phyloP scores from a whole-genome alignment of 1,140 invertebrate species.

The Macrobrachium nipponense region DNA sequence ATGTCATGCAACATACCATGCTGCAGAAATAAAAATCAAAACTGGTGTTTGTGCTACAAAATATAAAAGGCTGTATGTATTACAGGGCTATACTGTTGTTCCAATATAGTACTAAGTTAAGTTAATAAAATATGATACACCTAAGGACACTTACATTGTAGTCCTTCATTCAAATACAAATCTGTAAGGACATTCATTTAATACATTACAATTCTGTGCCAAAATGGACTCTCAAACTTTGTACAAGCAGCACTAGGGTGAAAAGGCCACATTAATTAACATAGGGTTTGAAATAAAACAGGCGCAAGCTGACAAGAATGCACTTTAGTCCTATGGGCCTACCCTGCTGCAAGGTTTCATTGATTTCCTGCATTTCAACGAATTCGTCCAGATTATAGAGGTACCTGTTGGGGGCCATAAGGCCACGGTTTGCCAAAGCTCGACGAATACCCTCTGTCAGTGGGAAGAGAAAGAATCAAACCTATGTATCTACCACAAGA shows the following conservation, averaged over 20 bases:
- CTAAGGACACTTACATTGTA: too few relatives aligned
- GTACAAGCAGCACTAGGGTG: conserved; percentile 34
- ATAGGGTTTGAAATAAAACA: conserved; percentile 16
- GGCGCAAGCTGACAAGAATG: conserved; percentile 32
- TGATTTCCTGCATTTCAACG: conserved; percentile 62
- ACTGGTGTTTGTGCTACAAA: too few relatives aligned
- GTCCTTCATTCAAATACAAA: too few relatives aligned
- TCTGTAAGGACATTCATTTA: too few relatives aligned
- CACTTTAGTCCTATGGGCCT: conserved; percentile 41
- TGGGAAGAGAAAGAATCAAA: conserved; percentile 36
- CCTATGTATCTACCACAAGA: conserved; percentile 25
- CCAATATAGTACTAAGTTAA: too few relatives aligned
- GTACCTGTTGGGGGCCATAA: conserved; percentile 62
- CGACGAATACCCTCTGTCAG: conserved; percentile 63
- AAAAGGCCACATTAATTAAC: conserved; percentile 19
- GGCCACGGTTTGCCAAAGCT: conserved; percentile 57
- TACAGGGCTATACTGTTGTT: too few relatives aligned
- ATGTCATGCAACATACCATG: too few relatives aligned
- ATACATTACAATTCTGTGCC: conserved; percentile 18
- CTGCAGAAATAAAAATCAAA: too few relatives aligned
- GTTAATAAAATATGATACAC: too few relatives aligned
- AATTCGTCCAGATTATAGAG: conserved; percentile 64
- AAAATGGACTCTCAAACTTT: conserved; percentile 8
- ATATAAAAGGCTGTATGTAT: too few relatives aligned
- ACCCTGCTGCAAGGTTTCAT: conserved; percentile 62